Evolutionary conservation across 2,797 vertebrate genomes (phyloP).

Genomic region (Pitangus sulphuratus): DNA sequence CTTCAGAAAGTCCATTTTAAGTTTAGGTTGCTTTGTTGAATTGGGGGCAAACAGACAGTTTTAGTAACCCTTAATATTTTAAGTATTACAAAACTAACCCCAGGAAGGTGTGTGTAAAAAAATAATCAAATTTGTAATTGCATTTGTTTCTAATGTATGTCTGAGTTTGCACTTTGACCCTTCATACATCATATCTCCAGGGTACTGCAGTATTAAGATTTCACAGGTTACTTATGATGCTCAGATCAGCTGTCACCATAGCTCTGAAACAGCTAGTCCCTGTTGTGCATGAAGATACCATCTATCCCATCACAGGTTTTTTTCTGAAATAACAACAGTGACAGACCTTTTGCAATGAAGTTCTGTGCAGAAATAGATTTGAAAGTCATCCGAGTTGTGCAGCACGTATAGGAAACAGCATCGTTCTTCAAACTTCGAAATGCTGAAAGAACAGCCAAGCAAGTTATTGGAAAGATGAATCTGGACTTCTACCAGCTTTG

Average conservation of each 20-base stretch:
- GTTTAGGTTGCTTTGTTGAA: neutral
- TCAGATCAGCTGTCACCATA: neutral
- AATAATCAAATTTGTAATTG: neutral
- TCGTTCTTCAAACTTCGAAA: constrained; percentile 97
- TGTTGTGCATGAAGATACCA: neutral
- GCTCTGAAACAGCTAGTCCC: neutral
- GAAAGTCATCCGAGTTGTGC: constrained; percentile 98
- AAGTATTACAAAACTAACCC: neutral
- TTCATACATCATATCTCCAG: neutral
- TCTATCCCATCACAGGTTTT: neutral
- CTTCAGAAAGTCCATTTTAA: neutral
- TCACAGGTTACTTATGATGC: rapidly evolving
- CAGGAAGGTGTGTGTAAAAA: neutral
- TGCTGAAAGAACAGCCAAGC: constrained; percentile 80
- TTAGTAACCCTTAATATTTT: neutral
- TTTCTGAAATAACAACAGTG: neutral
- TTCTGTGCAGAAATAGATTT: constrained; percentile 98
- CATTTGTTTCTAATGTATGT: neutral
- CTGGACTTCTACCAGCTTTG: neutral
- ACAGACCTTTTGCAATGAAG: constrained; percentile 94
- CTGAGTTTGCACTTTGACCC: neutral
- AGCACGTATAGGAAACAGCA: constrained; percentile 96
- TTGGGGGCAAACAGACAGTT: rapidly evolving
- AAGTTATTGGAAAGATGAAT: neutral
- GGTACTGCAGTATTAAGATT: neutral